Evolutionary conservation across 53 echinoderm and acorn worm genomes (phyloP).

Genomic region (Holothuria leucospilota): DNA sequence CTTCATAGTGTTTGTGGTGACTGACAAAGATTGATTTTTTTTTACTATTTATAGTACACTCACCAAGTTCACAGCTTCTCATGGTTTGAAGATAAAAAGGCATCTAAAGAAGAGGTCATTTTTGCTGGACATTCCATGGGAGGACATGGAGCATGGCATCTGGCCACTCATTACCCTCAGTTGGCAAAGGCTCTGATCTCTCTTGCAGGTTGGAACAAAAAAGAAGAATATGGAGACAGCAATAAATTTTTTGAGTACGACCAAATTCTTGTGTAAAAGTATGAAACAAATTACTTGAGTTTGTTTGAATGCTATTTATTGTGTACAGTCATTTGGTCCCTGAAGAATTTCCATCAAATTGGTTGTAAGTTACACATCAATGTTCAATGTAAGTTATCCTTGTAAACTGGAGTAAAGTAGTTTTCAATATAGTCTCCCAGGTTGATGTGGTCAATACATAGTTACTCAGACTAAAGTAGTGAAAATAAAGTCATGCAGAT

Average conservation of each 20-base stretch:
- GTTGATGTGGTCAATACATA: too few relatives aligned
- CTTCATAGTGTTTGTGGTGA: too few relatives aligned
- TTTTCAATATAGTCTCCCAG: too few relatives aligned
- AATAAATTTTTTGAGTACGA: constrained; percentile 87
- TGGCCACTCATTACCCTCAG: constrained; percentile 95
- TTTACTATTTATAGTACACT: too few relatives aligned
- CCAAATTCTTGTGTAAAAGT: neutral
- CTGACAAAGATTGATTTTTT: too few relatives aligned
- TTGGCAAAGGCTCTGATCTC: constrained; percentile 88
- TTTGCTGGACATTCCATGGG: constrained; percentile 99
- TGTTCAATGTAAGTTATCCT: too few relatives aligned
- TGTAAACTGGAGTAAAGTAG: too few relatives aligned
- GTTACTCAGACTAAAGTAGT: too few relatives aligned
- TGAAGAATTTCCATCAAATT: too few relatives aligned
- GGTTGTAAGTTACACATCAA: too few relatives aligned
- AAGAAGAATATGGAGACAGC: constrained; percentile 98
- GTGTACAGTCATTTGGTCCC: too few relatives aligned
- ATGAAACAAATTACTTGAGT: neutral
- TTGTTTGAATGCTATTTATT: neutral
- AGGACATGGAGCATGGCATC: constrained; percentile 99
- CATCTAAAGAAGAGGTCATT: constrained; percentile 70
- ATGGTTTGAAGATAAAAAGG: constrained; percentile 49
- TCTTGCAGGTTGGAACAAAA: constrained; percentile 98
- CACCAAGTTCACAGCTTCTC: neutral
- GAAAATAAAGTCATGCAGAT: too few relatives aligned